These are phyloP conservation scores for Ptilorrhoa leucosticta DNA, from an alignment of 2,113 vertebrate genomes.

Conservation along the genomic window DNA sequence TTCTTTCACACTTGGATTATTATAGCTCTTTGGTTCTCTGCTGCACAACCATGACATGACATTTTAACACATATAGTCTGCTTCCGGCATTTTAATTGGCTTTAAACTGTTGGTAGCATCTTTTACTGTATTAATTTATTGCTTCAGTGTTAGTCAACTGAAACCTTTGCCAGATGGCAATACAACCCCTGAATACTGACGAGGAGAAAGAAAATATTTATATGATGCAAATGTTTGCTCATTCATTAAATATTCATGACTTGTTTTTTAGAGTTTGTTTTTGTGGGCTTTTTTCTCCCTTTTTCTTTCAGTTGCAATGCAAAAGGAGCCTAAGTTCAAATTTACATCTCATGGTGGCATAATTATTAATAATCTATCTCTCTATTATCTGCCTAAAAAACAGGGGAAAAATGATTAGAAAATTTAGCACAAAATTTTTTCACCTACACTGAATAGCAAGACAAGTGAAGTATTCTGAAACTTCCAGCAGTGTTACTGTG, in stretches of 20 bases:
- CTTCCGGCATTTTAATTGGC: constrained; percentile 71
- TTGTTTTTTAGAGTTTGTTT: not conserved
- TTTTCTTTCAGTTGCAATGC: constrained; percentile 22
- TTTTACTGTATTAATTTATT: constrained; percentile 77
- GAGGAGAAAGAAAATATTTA: constrained; percentile 60
- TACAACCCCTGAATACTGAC: constrained; percentile 58
- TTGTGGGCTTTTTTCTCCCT: not conserved
- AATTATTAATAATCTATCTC: constrained; percentile 46
- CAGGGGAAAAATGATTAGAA: not conserved
- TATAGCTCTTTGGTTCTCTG: constrained; percentile 51
- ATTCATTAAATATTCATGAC: constrained; percentile 67
- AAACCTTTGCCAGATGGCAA: constrained; percentile 74
- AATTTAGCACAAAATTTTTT: not conserved
- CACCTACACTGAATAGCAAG: not conserved
- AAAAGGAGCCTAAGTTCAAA: constrained; percentile 22
- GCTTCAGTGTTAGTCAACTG: constrained; percentile 70
- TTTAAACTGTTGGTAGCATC: constrained; percentile 67
- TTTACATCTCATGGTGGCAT: not conserved
- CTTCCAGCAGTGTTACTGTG: not conserved
- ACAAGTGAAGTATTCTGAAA: not conserved
- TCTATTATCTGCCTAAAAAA: constrained; percentile 12
- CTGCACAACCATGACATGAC: constrained; percentile 64
- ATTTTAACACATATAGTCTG: constrained; percentile 64
- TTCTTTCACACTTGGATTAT: constrained; percentile 40
- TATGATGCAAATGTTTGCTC: constrained; percentile 59